Evolutionary conservation across 2,888 invertebrate species (phyloP), one percentile per base, ranked within the genome.

Genomic region (Syritta pipiens): DNA sequence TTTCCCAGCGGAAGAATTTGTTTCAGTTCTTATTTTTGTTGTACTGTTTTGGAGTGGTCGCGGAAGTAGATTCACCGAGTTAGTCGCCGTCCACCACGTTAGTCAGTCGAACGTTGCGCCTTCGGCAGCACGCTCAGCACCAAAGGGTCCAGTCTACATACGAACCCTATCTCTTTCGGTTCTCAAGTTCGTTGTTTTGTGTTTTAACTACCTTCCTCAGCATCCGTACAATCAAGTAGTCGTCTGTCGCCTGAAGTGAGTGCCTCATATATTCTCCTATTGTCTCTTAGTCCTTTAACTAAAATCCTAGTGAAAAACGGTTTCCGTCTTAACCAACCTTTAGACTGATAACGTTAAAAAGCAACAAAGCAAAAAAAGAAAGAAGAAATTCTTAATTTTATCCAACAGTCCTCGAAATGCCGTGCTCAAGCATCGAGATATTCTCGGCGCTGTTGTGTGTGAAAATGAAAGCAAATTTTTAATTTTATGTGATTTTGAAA

Each of bases 21-120:
- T 65, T 71, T 67, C 48, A 67, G 59, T 77, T 77, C 72, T 77
- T 67, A 53, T 72, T 77, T 68, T 71, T 59, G 55, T 75, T 68
- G 51, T 63, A 51, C 22, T 30, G 12, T 44, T 69, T 40, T 49
- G 49, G 51, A 63, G 51, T 12, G 20, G 55, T 44, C 35, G 44
- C 57, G 63, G 55, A 75, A 68, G 26, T 68, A 30, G 49, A 46
- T 67, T 51, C 30, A 53, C 19, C 46, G 28, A 49, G 19, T 49
- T 9, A 17, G 37, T 2, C 4, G 10, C 10, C 26, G n/a, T 35
- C 6, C 60, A 48, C 10, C 37, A 12, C 20, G 30, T 53, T 30
- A 57, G 30, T 68, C 42, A 67, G 28, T 30, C 6, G 22, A 57
- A 37, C 28, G 10, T 57, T 48, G 46, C 14, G 20, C 48, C 37